Evolutionary conservation across 2,888 invertebrate species (phyloP).

Genomic region (Orgyia antiqua): DNA sequence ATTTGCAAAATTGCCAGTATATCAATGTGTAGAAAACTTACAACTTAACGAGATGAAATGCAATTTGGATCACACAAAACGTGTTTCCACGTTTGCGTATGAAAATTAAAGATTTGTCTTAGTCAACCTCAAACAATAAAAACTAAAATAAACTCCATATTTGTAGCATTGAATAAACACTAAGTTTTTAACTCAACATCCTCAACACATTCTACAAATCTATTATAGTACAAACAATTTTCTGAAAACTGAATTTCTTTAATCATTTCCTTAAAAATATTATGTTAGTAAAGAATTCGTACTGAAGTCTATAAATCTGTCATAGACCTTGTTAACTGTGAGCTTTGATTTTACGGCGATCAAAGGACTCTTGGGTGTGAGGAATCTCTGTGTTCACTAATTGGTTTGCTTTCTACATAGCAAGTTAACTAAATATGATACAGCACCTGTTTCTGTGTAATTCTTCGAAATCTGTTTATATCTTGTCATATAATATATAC

Average conservation of each 20-base stretch:
- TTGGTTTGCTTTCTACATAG: conserved; percentile 54
- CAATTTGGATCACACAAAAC: too few species aligned
- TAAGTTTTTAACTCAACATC: too few species aligned
- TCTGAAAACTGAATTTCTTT: conserved; percentile 25
- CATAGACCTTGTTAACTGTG: conserved; percentile 62
- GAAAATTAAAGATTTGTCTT: too few species aligned
- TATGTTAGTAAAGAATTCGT: conserved; percentile 44
- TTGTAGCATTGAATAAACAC: too few species aligned
- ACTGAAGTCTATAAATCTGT: conserved; percentile 65
- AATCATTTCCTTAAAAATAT: conserved; percentile 43
- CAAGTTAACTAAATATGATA: conserved; percentile 44
- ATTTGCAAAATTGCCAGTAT: too few species aligned
- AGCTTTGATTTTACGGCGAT: conserved; percentile 64
- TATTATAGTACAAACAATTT: conserved; percentile 6
- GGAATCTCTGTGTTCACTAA: conserved; percentile 62
- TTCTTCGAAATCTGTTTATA: too few species aligned
- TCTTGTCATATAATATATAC: neutral
- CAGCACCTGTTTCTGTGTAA: conserved; percentile 7
- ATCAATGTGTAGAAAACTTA: too few species aligned
- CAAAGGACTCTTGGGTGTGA: conserved; percentile 54
- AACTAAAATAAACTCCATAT: too few species aligned
- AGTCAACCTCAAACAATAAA: too few species aligned
- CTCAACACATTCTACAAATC: too few species aligned
- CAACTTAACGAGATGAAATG: too few species aligned
- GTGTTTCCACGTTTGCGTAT: too few species aligned